phyloP scores from a whole-genome alignment of 2,888 invertebrate genomes.

The Eristalis pertinax region DNA sequence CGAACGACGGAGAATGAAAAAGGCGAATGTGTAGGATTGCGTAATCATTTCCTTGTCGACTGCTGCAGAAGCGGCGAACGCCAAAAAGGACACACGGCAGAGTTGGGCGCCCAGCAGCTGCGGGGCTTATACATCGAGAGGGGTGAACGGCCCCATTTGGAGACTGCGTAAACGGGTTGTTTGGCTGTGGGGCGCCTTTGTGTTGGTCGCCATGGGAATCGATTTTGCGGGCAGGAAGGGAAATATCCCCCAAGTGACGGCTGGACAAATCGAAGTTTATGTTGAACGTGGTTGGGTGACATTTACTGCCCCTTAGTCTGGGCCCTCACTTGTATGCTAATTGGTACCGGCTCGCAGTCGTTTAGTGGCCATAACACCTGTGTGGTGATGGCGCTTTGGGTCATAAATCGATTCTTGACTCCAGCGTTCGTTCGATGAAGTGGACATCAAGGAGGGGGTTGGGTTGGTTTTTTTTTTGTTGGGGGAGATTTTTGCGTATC shows the following conservation, averaged over 20 bases:
- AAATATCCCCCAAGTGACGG: not conserved
- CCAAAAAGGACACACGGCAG: constrained; percentile 23
- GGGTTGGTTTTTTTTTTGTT: not conserved
- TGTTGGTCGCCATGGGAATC: not conserved
- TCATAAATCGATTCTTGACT: not conserved
- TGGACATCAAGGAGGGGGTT: not conserved
- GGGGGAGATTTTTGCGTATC: not conserved
- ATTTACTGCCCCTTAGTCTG: not conserved
- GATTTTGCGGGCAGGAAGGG: not conserved
- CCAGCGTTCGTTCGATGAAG: not conserved
- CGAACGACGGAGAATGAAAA: constrained; percentile 24
- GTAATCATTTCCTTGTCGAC: constrained; percentile 48
- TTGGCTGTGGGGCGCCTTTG: not conserved
- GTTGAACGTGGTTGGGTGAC: not conserved
- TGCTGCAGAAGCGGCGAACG: constrained; percentile 11
- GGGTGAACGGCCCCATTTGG: constrained; percentile 28
- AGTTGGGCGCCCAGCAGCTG: not conserved
- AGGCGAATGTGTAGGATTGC: constrained; percentile 32
- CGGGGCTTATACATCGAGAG: not conserved
- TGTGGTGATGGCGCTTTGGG: not conserved
- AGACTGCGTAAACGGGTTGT: not conserved
- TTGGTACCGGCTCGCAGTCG: not conserved
- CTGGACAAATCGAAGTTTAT: not conserved
- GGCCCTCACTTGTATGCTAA: not conserved
- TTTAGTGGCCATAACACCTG: not conserved